Base-by-base conservation (phyloP, 2,113 vertebrate species). In the Mormyrus iriodes region DNA sequence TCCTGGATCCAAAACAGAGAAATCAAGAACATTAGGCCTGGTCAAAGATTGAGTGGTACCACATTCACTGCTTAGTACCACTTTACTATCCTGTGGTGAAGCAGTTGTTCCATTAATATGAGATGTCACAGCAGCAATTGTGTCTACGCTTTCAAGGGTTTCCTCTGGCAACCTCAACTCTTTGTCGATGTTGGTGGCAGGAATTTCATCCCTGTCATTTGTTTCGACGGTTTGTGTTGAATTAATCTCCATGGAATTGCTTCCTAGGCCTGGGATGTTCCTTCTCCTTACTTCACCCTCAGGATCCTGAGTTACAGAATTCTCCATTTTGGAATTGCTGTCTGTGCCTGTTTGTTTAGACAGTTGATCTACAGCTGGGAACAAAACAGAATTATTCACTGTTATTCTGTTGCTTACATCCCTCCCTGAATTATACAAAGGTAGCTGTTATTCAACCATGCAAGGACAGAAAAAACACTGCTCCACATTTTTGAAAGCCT, bases 351-450 rank as follows among this genome's bases (percentile, higher is more conserved):
- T 95, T 88, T 94, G 90, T 91, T 92, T 95, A 90, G 95, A 95
- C 90, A 95, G 93, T 89, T 93, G 93, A 91, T 96, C 95, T 92
- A 95, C 94, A 95, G 95, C 98, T 98, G 94, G 91, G 83, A 92
- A 21, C 21, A 52, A 13, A 84, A 31, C 27, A 53, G 31, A 55
- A 86, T 86, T 39, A 86, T 15, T 3, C 79, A 83, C 3, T 53
- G 61, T 24, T 21, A 27, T 9, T n/a, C 61, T n/a, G 1, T 69
- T 3, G 24, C 61, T n/a, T 69, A 7, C 21, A 69, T n/a, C 61
- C n/a, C 9, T n/a, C 61, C 27, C 61, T n/a, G 61, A 69, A n/a
- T 69, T 53, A 53, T 4, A n/a, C n/a, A n/a, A n/a, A n/a, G n/a
- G 65, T 35, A 35, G 31, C 65, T 73, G 12, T 73, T 73, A 73